Base-by-base conservation (phyloP, 64 coral and sea anemone genomes). In the Dendrophyllia cribrosa region DNA sequence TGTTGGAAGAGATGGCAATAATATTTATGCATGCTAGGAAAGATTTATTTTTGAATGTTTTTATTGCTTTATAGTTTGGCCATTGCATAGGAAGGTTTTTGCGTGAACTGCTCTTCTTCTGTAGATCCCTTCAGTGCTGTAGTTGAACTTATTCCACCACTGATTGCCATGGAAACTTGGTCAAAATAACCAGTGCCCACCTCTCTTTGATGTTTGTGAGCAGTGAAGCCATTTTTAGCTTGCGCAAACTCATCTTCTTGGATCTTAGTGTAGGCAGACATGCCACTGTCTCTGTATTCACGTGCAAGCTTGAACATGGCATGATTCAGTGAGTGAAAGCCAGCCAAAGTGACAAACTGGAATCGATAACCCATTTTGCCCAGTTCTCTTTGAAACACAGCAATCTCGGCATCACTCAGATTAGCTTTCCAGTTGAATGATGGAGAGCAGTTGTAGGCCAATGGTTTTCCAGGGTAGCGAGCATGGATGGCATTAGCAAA, bases 401-500 rank as follows among this genome's bases (percentile, higher is more conserved):
- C 94, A 85, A 99, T 96, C 72, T 99, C 97, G 9, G 50, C 82
- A 93, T 99, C 97, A 24, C 81, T 82, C 9, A 99, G 88, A 78
- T 99, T 99, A 49, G 97, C 97, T 59, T 96, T 99, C 97, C 97
- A 99, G 85, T 99, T 99, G 88, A 99, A 99, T 53, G 97, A 99
- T 62, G 97, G 97, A 58, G 97, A 99, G 48, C 97, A 99, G 75
- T 99, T 99, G 43, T 99, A 99, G 60, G 97, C 97, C 8, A 99
- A 83, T 43, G 91, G 91, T 77, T 99, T 99, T 20, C 97, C 97
- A 72, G 97, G 97, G 53, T 94, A 99, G 58, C 93, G 90, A 24
- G 94, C 94, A 89, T 99, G 97, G 53, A 99, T 90, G 59, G 97
- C 97, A 66, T 96, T 51, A 43, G 97, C 97, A 96, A 99, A 99